phyloP scores from a whole-genome alignment of 2,797 vertebrate species.

The Pipistrellus pygmaeus region DNA sequence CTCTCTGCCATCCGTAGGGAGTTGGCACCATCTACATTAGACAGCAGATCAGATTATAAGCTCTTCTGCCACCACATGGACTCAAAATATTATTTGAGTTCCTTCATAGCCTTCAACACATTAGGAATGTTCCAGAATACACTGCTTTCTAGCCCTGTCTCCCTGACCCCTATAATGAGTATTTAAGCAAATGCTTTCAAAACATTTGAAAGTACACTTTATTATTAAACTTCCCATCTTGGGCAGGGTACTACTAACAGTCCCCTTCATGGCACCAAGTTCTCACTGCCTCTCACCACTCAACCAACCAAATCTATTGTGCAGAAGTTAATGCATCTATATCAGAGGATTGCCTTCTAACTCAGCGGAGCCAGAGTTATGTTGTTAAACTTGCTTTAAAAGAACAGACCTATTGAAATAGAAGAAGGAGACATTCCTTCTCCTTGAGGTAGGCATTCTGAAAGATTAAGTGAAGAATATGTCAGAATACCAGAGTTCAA shows the following conservation, averaged over 20 bases:
- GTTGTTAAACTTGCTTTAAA: not conserved
- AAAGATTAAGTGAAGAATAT: not conserved
- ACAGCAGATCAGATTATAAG: conserved; percentile 39
- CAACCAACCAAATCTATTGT: not conserved
- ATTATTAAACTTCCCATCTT: not conserved
- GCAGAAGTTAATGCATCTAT: not conserved
- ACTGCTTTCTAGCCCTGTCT: not conserved
- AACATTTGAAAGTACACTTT: not conserved
- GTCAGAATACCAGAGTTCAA: not conserved
- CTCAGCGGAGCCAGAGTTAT: not conserved
- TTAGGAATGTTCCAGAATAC: not conserved
- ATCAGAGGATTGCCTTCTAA: not conserved
- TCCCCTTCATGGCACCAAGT: not conserved
- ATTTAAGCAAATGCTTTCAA: conserved; percentile 22
- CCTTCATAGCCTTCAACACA: not conserved
- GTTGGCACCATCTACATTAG: not conserved
- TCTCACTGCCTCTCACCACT: not conserved
- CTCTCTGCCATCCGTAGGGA: conserved; percentile 14
- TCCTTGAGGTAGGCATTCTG: not conserved
- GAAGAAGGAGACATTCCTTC: not conserved
- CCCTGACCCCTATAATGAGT: not conserved
- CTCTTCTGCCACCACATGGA: not conserved
- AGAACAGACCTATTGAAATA: not conserved
- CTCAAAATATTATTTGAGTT: conserved; percentile 26
- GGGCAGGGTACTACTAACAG: not conserved